Evolutionary conservation across 2,888 invertebrate genomes (phyloP).

Genomic region (Orthosia cruda): DNA sequence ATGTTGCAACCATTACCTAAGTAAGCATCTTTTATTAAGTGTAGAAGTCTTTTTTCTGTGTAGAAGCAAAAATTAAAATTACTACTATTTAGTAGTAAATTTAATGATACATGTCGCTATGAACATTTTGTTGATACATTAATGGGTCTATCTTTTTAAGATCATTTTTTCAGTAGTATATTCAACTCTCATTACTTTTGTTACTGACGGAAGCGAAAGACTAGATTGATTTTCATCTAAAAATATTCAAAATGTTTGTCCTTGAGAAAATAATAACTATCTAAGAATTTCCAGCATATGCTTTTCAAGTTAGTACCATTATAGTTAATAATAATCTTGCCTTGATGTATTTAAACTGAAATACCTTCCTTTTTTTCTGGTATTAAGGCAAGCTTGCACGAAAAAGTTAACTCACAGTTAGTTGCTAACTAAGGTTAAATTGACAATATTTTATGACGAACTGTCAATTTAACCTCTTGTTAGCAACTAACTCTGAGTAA

Average conservation of each 20-base stretch:
- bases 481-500: too few relatives aligned
- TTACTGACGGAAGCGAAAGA: not conserved
- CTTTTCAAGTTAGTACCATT: not conserved
- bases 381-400: not conserved
- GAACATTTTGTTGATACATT: not conserved
- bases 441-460: too few relatives aligned
- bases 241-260: not conserved
- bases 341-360: not conserved
- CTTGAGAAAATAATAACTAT: too few relatives aligned
- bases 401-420: too few relatives aligned
- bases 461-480: too few relatives aligned
- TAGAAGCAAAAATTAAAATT: not conserved
- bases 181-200: not conserved
- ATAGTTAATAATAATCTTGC: not conserved
- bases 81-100: too few relatives aligned
- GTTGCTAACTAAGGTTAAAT: too few relatives aligned
- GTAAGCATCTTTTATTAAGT: not conserved
- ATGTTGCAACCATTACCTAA: slow-evolving; percentile 1
- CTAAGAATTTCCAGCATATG: not conserved
- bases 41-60: not conserved
- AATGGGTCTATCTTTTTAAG: too few relatives aligned
- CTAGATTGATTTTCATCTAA: not conserved
- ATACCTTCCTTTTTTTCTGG: not conserved
- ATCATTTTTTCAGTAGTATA: not conserved
- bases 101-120: not conserved